Evolutionary conservation across 2,888 invertebrate genomes (phyloP), one percentile per base, ranked within the genome.

Genomic region (Strigamia maritima): DNA sequence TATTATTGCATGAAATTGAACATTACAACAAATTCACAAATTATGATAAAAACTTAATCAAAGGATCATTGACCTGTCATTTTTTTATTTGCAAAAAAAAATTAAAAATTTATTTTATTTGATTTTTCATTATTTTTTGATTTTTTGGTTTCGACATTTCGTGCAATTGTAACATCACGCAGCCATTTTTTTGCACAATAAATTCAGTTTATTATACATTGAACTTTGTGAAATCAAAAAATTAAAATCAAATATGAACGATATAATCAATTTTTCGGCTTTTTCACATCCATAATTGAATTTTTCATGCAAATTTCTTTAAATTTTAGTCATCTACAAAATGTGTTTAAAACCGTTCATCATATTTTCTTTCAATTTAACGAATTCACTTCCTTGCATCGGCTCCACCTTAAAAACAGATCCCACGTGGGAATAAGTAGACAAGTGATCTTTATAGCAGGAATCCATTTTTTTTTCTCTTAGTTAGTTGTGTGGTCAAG

Each of bases 351-450:
- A 40, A 40, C 40, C 40, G 8, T 40, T 40, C 14, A 40, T 10
- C 49, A 49, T 49, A 49, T 60, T 60, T 19, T 60, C 19, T 60
- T 60, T 60, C 16, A 49, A 49, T 49, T 49, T 19, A 49, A 14
- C 3, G 4, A 14, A 49, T 49, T 49, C 60, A 60, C 49, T 49
- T 49, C 49, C n/a, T 19, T 60, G 24, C n/a, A 44, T 44, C 60
- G 12, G 60, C 60, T 60, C 60, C 60, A 60, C 60, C 60, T 60
- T 60, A 19, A n/a, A 19, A 60, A 6, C 3, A n/a, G 60, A 60
- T 60, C 60, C 60, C 60, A 60, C 60, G 60, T 60, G 60, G 60
- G 60, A 60, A 60, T 60, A 60, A 60, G 60, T 60, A 60, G 60
- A 60, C 60, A 60, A 60, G 60, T 60, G 60, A 60, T 60, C 60